Evolutionary conservation across 2,797 vertebrate genomes (phyloP).

Genomic region (Hozukius guyotensis): DNA sequence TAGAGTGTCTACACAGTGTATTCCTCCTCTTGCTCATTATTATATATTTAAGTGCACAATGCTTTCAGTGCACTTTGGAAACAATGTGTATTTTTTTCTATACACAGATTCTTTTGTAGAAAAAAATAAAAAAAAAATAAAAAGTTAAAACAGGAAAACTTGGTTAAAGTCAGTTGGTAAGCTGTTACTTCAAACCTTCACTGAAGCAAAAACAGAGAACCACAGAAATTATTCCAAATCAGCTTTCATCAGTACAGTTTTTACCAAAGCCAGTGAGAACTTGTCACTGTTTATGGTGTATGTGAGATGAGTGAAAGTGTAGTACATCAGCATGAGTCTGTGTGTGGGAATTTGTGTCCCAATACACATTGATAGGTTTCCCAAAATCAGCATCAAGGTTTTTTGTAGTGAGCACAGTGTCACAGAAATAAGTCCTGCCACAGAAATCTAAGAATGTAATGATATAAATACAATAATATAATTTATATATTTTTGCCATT

Average conservation of each 20-base stretch:
- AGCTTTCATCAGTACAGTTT: conserved; percentile 8
- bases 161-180: conserved; percentile 40
- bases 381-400: not conserved
- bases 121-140: conserved; percentile 21
- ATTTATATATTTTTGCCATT: not conserved
- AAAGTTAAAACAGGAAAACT: conserved; percentile 8
- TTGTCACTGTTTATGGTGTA: not conserved
- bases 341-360: not conserved
- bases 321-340: not conserved
- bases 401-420: not conserved
- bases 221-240: not conserved
- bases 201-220: conserved; percentile 2
- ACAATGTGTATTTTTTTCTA: conserved; percentile 68
- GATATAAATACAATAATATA: not conserved
- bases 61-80: conserved; percentile 67
- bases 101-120: conserved; percentile 70
- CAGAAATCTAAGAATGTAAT: conserved; percentile 8
- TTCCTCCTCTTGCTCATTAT: conserved; percentile 42
- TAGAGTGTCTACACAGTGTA: conserved; percentile 24
- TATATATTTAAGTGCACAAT: conserved; percentile 57
- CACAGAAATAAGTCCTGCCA: conserved; percentile 4
- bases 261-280: not conserved
- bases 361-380: not conserved
- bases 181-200: conserved; percentile 5
- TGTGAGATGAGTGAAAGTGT: not conserved